Percentiles rank a stretch among this genome's conserved stretches.
phyloP scores from a whole-genome alignment of 2,797 vertebrate genomes.

The Anableps anableps region DNA sequence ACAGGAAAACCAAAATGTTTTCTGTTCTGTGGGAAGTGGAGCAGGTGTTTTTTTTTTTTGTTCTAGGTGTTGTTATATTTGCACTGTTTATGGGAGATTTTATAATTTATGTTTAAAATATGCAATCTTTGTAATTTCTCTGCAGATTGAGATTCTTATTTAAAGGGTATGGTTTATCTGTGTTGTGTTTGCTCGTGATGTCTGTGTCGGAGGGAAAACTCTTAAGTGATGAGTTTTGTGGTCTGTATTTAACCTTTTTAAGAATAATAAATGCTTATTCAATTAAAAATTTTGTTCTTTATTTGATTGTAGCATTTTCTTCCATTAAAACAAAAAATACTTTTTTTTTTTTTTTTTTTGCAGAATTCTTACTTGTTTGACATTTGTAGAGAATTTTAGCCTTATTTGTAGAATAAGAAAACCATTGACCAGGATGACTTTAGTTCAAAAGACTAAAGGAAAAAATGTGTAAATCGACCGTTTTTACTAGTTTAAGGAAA shows the following conservation, averaged over 20 bases:
- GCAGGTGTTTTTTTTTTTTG: slow-evolving; percentile 42
- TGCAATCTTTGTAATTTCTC: slow-evolving; percentile 74
- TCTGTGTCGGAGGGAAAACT: slow-evolving; percentile 4
- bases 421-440: not conserved
- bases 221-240: not conserved
- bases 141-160: slow-evolving; percentile 68
- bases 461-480: too few species aligned
- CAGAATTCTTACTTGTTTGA: not conserved
- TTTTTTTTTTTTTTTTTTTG: not conserved
- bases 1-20: slow-evolving; percentile 6
- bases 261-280: slow-evolving; percentile 9
- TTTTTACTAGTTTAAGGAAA: not conserved
- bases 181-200: slow-evolving; percentile 15
- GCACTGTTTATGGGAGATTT: slow-evolving; percentile 70
- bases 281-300: not conserved
- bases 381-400: not conserved
- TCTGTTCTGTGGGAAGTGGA: slow-evolving; percentile 9
- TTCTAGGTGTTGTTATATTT: slow-evolving; percentile 57
- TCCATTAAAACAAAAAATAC: not conserved
- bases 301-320: not conserved
- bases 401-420: too few species aligned
- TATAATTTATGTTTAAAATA: slow-evolving; percentile 67
- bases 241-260: slow-evolving; percentile 11
- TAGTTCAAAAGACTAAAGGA: not conserved
- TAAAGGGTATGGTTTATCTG: slow-evolving; percentile 58